Evolutionary conservation across 2,888 invertebrate species (phyloP).

Genomic region (Patella depressa): DNA sequence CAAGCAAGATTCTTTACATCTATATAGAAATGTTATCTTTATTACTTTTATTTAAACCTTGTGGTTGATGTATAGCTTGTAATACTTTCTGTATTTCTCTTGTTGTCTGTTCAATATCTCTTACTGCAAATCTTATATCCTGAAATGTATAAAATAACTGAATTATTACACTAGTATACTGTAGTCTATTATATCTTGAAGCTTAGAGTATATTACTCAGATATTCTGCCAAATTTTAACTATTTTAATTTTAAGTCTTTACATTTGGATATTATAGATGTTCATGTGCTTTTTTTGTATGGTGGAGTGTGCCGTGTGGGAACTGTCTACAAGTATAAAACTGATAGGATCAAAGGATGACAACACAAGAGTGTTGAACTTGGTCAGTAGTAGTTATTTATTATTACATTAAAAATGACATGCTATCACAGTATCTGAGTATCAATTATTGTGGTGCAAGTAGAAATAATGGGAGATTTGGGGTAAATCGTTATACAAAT

Average conservation of each 20-base stretch:
- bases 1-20: no score
- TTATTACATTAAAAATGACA: no score
- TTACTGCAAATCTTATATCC: conserved; percentile 73
- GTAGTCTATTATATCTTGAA: not conserved
- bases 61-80: conserved; percentile 85
- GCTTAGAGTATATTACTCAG: not conserved
- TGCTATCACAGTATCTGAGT: no score
- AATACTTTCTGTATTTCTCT: conserved; percentile 85
- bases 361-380: not conserved
- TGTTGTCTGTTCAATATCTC: conserved; percentile 83
- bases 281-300: no score
- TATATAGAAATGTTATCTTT: no score
- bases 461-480: no score
- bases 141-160: conserved; percentile 28
- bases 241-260: not conserved
- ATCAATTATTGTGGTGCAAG: no score
- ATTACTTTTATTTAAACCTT: conserved; percentile 78
- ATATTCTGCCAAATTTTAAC: not conserved
- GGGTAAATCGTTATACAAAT: no score
- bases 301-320: no score
- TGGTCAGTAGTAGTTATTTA: no score
- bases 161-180: not conserved
- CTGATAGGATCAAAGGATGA: not conserved
- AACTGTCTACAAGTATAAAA: no score
- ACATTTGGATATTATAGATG: not conserved